phyloP scores from a whole-genome alignment of 30 jellyfish, hydroid and myxozoan genomes.

The Haliclystus octoradiatus region DNA sequence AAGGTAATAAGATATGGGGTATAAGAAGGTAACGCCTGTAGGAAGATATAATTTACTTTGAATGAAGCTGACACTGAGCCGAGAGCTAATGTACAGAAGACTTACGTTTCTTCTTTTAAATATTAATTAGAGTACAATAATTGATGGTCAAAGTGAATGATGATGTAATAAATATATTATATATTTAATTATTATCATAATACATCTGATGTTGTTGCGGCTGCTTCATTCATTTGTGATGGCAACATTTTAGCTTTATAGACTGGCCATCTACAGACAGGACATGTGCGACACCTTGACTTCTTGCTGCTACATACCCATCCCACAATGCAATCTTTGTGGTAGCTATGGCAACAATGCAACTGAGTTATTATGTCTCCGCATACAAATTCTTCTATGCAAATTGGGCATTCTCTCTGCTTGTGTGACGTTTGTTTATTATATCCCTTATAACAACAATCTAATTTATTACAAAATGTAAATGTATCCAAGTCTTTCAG shows the following conservation, averaged over 20 bases:
- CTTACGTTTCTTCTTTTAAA: too few species aligned
- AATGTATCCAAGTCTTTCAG: slow-evolving; percentile 39
- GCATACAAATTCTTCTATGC: slow-evolving; percentile 62
- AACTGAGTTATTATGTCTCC: slow-evolving; percentile 41
- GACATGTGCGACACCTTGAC: slow-evolving; percentile 46
- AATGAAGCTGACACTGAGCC: too few species aligned
- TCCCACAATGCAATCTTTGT: slow-evolving; percentile 45
- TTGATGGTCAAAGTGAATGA: too few species aligned
- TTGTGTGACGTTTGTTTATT: slow-evolving; percentile 17
- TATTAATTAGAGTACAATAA: too few species aligned
- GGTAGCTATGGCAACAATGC: slow-evolving; percentile 91
- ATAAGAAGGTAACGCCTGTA: too few species aligned
- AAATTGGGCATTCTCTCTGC: slow-evolving; percentile 49
- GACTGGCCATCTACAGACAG: slow-evolving; percentile 93
- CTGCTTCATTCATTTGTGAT: too few species aligned
- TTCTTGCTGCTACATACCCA: slow-evolving; percentile 48
- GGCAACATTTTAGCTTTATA: slow-evolving; percentile 29
- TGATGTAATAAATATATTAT: too few species aligned
- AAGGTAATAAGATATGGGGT: too few species aligned
- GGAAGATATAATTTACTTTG: too few species aligned
- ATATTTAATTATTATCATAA: too few species aligned
- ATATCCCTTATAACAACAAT: background rate
- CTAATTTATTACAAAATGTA: slow-evolving; percentile 36
- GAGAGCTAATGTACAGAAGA: too few species aligned
- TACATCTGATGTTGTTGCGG: too few species aligned